Conservation (phyloP, 2,888 invertebrate species). For the Ommatoiulus sabulosus region DNA sequence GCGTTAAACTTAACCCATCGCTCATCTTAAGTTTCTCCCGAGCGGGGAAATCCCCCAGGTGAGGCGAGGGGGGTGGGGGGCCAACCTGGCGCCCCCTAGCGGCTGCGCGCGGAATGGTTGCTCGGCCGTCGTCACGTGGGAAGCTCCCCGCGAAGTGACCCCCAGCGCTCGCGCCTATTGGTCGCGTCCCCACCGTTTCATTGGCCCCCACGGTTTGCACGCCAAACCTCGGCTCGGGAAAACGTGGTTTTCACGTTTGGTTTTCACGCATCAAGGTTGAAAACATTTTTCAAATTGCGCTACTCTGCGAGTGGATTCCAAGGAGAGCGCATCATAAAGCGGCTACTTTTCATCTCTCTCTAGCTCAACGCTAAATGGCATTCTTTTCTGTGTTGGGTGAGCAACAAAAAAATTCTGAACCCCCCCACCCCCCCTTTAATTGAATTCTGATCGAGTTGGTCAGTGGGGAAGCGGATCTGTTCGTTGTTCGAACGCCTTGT, state of each 20-base stretch:
- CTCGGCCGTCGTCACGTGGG: background rate
- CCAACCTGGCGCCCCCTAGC: background rate
- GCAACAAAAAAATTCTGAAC: background rate
- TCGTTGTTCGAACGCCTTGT: background rate
- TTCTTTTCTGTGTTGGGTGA: background rate
- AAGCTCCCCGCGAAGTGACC: slow-evolving; percentile 1
- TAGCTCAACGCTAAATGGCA: background rate
- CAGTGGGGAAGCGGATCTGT: background rate
- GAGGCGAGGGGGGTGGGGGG: background rate
- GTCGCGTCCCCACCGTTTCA: background rate
- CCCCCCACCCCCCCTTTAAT: background rate
- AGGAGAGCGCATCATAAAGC: slow-evolving; percentile 30
- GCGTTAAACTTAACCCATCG: slow-evolving; percentile 36
- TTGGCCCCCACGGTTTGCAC: background rate
- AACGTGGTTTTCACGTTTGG: background rate
- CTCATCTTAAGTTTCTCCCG: background rate
- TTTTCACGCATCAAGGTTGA: slow-evolving; percentile 30
- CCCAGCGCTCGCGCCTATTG: background rate
- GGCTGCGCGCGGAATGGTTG: background rate
- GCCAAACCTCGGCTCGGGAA: background rate
- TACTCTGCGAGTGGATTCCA: slow-evolving; percentile 7
- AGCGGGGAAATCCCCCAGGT: slow-evolving; percentile 16
- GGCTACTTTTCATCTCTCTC: background rate
- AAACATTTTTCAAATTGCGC: background rate
- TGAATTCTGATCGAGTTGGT: background rate